Evolutionary conservation across 2,888 invertebrate genomes (phyloP), one percentile per base, ranked within the genome.

Genomic region (Branchinecta sandiegonensis): DNA sequence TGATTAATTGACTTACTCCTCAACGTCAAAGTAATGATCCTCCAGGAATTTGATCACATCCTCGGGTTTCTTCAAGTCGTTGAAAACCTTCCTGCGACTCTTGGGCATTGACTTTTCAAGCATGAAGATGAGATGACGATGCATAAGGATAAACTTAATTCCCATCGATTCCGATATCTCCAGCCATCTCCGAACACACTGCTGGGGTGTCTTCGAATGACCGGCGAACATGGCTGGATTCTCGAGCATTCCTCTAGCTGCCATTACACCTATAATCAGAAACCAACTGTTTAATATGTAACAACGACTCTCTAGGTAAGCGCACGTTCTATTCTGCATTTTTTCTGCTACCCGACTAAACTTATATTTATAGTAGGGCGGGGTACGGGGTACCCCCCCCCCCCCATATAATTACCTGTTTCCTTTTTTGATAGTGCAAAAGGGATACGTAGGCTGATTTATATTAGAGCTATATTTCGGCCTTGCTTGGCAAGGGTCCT

Each of bases 121-220:
- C 97, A 97, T 97, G 77, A 93, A 94, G 67, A 93, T 90, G 71
- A 97, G 83, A 79, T 97, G 97, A 77, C 96, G 94, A 79, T 97
- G 97, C 75, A 96, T 93, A 75, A 86, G 86, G 73, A 89, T 86
- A 77, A 90, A 95, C 67, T 85, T 83, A 69, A 89, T 84, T 69
- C 88, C 84, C 71, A 80, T 79, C 46, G 83, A 81, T 65, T 81
- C 75, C 70, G 81, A 76, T 2, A 81, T 80, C 65, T 85, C 80
- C 70, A 89, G 77, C 94, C 94, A 96, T 69, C 88, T 82, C 77
- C 86, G 85, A 1, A 96, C 79, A 79, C 94, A 94, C 66, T 83
- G 80, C 0, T 84, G 68, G 0, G 94, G 87, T 10, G 94, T 94
- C 66, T 75, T 77, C 5, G 79, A 77, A 70, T 80, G 79, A 2